Conservation (phyloP, 2,113 vertebrate genomes). For the Sorex fumeus region DNA sequence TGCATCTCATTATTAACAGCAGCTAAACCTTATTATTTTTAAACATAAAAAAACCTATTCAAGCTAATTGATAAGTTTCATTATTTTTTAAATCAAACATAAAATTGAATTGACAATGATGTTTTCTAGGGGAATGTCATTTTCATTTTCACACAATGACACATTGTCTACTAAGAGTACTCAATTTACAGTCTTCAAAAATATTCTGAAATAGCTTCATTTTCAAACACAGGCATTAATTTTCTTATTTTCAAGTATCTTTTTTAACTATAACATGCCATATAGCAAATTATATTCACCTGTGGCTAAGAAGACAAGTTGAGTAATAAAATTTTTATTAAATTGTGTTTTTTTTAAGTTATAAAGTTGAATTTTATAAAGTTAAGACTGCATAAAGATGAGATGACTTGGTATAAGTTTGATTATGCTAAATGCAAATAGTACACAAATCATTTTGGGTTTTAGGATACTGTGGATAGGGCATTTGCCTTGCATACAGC, state of each 20-base stretch:
- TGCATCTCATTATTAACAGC: background rate
- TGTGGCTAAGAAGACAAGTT: slow-evolving; percentile 18
- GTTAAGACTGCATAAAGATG: slow-evolving; percentile 40
- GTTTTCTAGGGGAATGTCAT: slow-evolving; percentile 21
- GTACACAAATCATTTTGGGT: no score
- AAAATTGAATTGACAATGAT: slow-evolving; percentile 53
- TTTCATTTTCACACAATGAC: background rate
- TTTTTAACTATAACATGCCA: slow-evolving; percentile 52
- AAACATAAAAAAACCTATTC: background rate
- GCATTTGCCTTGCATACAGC: no score
- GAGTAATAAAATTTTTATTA: slow-evolving; percentile 68
- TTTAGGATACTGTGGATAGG: no score
- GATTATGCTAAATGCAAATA: background rate
- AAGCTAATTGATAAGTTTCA: slow-evolving; percentile 49
- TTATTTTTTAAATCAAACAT: slow-evolving; percentile 53
- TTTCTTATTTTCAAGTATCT: slow-evolving; percentile 64
- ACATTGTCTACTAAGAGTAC: slow-evolving; percentile 42
- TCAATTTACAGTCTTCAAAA: slow-evolving; percentile 59
- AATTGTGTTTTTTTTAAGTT: slow-evolving; percentile 69
- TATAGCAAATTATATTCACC: slow-evolving; percentile 68
- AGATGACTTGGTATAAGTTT: background rate
- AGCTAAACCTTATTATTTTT: slow-evolving; percentile 18
- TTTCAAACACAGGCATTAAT: slow-evolving; percentile 69
- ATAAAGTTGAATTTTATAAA: slow-evolving; percentile 52
- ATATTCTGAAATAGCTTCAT: slow-evolving; percentile 59